phyloP scores from a whole-genome alignment of 2,888 invertebrate genomes.

The Ormyrus thymus region DNA sequence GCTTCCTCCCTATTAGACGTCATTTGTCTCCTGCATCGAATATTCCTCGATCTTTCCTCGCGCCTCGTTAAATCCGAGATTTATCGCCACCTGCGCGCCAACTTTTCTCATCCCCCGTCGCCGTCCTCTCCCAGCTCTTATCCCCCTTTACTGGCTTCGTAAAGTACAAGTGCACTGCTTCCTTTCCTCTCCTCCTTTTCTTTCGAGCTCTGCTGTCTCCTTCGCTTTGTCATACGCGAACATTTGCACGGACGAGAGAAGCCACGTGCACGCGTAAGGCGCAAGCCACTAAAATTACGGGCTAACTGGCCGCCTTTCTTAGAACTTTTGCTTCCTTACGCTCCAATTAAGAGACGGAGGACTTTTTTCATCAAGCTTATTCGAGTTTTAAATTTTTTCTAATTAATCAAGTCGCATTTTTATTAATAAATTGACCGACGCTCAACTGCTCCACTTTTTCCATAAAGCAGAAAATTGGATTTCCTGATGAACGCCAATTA shows the following conservation, averaged over 20 bases:
- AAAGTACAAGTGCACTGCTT: constrained; percentile 48
- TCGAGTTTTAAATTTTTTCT: too few relatives aligned
- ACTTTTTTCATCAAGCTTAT: too few relatives aligned
- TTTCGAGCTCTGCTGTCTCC: constrained; percentile 11
- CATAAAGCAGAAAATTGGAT: too few relatives aligned
- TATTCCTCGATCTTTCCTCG: constrained; percentile 60
- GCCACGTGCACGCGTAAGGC: constrained; percentile 2
- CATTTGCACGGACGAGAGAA: not conserved
- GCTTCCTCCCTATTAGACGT: constrained; percentile 70
- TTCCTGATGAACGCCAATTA: too few relatives aligned
- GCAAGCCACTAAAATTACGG: constrained; percentile 39
- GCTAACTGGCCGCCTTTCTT: constrained; percentile 42
- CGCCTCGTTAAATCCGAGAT: constrained; percentile 63
- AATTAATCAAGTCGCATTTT: too few relatives aligned
- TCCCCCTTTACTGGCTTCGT: constrained; percentile 41
- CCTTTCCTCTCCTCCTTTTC: constrained; percentile 39
- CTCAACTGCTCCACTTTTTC: too few relatives aligned
- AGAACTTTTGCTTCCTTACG: constrained; percentile 27
- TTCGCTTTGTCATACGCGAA: constrained; percentile 23
- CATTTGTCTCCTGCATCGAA: constrained; percentile 72
- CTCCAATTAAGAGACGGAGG: constrained; percentile 15
- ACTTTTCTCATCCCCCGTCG: constrained; percentile 41
- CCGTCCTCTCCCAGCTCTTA: not conserved
- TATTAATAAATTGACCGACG: too few relatives aligned
- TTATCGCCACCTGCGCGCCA: constrained; percentile 63